Evolutionary conservation across 2,797 vertebrate species (phyloP), one percentile per base, ranked within the genome.

Genomic region (Gymnodraco acuticeps): DNA sequence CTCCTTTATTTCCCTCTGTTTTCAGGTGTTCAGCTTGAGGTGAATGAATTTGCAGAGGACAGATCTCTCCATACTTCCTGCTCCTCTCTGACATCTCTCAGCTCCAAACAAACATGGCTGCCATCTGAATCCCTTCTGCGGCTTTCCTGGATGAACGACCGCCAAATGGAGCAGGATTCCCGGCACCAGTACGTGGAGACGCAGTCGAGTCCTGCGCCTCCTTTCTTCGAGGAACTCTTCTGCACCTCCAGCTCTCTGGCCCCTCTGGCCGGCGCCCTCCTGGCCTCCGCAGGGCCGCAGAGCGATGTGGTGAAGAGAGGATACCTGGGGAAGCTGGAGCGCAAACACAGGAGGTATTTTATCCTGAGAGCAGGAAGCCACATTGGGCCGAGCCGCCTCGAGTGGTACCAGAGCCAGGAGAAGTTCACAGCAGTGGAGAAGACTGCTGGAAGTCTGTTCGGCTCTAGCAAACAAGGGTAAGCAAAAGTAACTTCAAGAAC

Each of bases 321-420:
- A 8, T 90, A 90, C 50, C 72, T 93, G 80, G 90, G 91, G 31
- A 91, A 90, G 68, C 64, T 78, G 70, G 88, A 92, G 54, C 62
- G 41, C 17, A 85, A 14, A 53, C 73, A 77, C 72, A 80, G 63
- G 0, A 75, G 79, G 45, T 93, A 93, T 73, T 94, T 93, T 59
- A 90, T 89, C 45, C 86, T 93, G 62, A 88, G 91, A 76, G 70
- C 75, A 0, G 90, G 87, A 31, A 91, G 91, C 75, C 88, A 92
- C 85, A 90, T 67, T 0, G 89, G 91, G 17, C 90, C 83, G 0
- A 88, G 91, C 60, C 81, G 92, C 53, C 85, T 94, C 0, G 93
- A 93, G 87, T 93, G 93, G 90, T 92, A 88, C 87, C 87, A 82
- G 83, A 92, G 42, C 51, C 81, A 47, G 46, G 87, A 93, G 79